Conservation (phyloP, 1,140 invertebrate species). For the Lasioglossum albipes region DNA sequence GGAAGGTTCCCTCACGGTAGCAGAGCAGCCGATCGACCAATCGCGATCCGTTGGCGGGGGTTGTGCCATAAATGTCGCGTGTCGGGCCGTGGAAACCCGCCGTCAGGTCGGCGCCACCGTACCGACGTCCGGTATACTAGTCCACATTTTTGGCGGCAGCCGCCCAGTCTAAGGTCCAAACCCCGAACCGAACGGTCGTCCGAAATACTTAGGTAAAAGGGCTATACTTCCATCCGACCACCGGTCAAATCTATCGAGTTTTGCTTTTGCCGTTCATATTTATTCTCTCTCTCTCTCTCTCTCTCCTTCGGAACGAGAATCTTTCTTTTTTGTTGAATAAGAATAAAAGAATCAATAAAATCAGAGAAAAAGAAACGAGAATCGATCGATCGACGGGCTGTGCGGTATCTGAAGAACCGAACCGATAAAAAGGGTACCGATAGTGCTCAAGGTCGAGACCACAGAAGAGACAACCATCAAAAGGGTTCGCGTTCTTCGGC, state of each 20-base stretch:
- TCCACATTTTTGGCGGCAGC: constrained; percentile 75
- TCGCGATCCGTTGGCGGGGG: constrained; percentile 66
- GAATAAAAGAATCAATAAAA: too few species aligned
- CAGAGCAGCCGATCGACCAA: constrained; percentile 48
- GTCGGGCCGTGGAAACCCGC: constrained; percentile 54
- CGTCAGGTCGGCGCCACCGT: constrained; percentile 74
- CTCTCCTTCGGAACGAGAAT: background rate
- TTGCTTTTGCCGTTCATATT: background rate
- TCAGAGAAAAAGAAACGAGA: too few species aligned
- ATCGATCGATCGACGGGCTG: background rate
- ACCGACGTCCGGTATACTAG: constrained; percentile 75
- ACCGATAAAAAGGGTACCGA: background rate
- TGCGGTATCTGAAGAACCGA: background rate
- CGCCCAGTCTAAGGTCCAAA: constrained; percentile 79
- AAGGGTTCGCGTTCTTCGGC: background rate
- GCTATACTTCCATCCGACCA: constrained; percentile 6
- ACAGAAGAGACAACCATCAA: background rate
- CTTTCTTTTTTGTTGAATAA: background rate
- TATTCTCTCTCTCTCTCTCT: constrained; percentile 11
- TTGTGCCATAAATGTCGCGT: constrained; percentile 78
- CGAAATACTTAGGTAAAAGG: constrained; percentile 78
- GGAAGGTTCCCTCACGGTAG: background rate
- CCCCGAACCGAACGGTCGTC: constrained; percentile 80
- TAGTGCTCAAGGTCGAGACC: constrained; percentile 13
- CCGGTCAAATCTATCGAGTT: constrained; percentile 8